Percentiles rank a stretch among this genome's conserved stretches.
phyloP scores from a whole-genome alignment of 2,113 vertebrate genomes.

The Synchiropus splendidus region DNA sequence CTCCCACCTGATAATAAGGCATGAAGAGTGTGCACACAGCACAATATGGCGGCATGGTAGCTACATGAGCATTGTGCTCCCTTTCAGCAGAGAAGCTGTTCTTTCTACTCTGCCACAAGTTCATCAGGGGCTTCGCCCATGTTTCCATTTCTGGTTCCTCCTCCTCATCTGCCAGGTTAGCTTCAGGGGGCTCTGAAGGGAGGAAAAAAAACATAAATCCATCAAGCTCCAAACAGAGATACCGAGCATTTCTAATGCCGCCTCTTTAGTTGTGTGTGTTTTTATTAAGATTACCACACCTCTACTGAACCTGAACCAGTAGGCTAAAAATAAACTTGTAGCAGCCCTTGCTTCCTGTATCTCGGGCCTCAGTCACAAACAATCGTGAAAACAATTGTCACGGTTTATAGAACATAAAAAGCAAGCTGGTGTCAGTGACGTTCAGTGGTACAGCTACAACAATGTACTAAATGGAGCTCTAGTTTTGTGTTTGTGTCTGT shows the following conservation, averaged over 20 bases:
- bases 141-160: constrained; percentile 75
- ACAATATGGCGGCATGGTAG: constrained; percentile 76
- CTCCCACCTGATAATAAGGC: constrained; percentile 86
- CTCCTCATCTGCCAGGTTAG: constrained; percentile 67
- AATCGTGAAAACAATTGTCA: no score
- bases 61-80: constrained; percentile 77
- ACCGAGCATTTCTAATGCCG: no score
- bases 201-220: constrained; percentile 14
- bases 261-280: not conserved
- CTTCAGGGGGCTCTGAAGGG: constrained; percentile 72
- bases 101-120: constrained; percentile 82
- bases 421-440: no score
- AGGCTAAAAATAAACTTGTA: not conserved
- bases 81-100: constrained; percentile 80
- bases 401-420: no score
- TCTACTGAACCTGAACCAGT: constrained; percentile 11
- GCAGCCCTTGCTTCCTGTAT: no score
- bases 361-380: no score
- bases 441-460: constrained; percentile 3
- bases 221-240: no score
- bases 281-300: not conserved
- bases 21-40: constrained; percentile 91
- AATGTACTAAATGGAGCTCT: constrained; percentile 11
- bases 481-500: constrained; percentile 2
- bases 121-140: constrained; percentile 86